Percentiles rank a stretch among this genome's conserved stretches.
Evolutionary conservation across 2,888 invertebrate species (phyloP).

Genomic region (Mythimna loreyi): DNA sequence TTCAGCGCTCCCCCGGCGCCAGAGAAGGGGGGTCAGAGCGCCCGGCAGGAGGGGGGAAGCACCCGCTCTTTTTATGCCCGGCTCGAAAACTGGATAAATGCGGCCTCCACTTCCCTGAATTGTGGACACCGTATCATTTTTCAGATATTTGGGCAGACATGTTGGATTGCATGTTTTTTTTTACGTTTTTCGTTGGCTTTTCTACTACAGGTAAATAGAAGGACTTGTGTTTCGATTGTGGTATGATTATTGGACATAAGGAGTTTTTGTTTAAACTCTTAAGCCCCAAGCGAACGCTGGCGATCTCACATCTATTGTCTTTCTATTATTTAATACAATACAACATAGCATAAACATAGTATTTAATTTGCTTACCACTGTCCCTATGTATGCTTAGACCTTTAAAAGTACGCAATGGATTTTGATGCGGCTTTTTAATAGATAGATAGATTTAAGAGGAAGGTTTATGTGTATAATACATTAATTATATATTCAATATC

Average conservation of each 20-base stretch:
- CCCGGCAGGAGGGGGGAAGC: conserved; percentile 63
- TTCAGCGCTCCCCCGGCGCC: conserved; percentile 77
- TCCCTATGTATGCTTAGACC: no score
- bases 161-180: conserved; percentile 23
- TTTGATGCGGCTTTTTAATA: no score
- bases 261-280: conserved; percentile 2
- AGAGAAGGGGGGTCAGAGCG: conserved; percentile 60
- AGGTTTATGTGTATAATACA: no score
- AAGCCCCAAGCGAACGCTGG: no score
- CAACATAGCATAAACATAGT: no score
- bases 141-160: conserved; percentile 41
- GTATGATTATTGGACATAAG: conserved; percentile 2
- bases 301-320: no score
- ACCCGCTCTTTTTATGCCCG: conserved; percentile 76
- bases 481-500: no score
- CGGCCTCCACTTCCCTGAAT: conserved; percentile 74
- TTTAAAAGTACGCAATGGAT: no score
- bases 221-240: not conserved
- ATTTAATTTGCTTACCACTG: no score
- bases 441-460: no score
- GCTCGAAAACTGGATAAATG: conserved; percentile 81
- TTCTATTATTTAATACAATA: no score
- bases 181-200: conserved; percentile 14
- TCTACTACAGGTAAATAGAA: conserved; percentile 14
- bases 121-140: conserved; percentile 58